These are phyloP conservation scores for Trachemys scripta DNA, from an alignment of 2,113 vertebrate species.

Conservation along the genomic window DNA sequence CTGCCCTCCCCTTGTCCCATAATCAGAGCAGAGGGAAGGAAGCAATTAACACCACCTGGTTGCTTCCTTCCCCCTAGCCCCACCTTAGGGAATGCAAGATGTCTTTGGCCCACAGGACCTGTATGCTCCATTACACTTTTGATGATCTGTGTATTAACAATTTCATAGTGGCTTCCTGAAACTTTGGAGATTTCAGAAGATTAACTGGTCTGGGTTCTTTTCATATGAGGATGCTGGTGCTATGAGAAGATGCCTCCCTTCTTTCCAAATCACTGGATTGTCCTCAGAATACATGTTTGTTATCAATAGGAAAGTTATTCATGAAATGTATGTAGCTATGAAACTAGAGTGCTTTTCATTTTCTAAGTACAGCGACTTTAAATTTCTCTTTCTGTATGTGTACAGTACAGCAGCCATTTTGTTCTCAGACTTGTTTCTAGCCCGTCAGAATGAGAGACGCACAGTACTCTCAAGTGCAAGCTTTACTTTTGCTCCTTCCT, in stretches of 20 bases:
- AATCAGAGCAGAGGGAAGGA: neutral
- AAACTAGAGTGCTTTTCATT: neutral
- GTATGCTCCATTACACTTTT: neutral
- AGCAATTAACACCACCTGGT: neutral
- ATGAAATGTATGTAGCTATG: neutral
- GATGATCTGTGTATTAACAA: neutral
- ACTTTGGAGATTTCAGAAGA: neutral
- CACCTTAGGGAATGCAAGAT: neutral
- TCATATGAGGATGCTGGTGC: neutral
- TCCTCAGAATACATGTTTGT: neutral
- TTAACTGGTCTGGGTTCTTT: neutral
- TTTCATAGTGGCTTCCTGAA: neutral
- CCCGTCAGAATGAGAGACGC: neutral
- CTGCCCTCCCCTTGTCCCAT: neutral
- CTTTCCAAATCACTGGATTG: neutral
- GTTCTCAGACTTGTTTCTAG: neutral
- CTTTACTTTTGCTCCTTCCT: too few species aligned
- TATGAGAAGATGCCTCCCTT: neutral
- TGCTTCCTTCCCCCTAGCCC: neutral
- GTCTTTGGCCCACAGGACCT: neutral
- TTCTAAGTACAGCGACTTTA: neutral
- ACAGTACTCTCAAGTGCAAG: neutral
- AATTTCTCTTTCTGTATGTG: neutral
- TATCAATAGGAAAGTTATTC: too few species aligned
- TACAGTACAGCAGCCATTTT: neutral